phyloP scores from a whole-genome alignment of 2,888 invertebrate species.

The Parochlus steinenii region DNA sequence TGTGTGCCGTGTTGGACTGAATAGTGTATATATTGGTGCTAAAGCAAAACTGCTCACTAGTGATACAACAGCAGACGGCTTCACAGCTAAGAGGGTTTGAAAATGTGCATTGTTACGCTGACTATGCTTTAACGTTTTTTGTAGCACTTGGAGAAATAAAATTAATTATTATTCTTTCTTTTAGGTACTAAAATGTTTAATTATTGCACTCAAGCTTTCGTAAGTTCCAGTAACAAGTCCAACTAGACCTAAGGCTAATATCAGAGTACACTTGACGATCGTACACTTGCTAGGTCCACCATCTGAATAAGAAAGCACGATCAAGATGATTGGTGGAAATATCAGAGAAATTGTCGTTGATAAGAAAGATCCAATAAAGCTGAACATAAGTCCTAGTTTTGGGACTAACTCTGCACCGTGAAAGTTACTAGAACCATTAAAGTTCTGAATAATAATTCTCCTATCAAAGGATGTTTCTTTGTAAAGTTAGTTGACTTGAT shows the following conservation, averaged over 20 bases:
- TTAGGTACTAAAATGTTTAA: too few species aligned
- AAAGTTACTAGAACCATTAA: conserved; percentile 63
- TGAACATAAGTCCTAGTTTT: conserved; percentile 71
- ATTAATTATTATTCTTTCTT: too few species aligned
- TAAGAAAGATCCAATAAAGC: conserved; percentile 79
- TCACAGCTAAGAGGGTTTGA: too few species aligned
- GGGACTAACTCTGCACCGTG: conserved; percentile 71
- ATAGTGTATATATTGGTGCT: too few species aligned
- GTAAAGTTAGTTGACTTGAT: conserved; percentile 36
- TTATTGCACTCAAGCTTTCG: conserved; percentile 48
- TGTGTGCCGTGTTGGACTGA: too few species aligned
- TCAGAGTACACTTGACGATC: conserved; percentile 40
- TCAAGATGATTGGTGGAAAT: conserved; percentile 72
- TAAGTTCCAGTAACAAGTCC: conserved; percentile 62
- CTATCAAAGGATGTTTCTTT: conserved; percentile 36
- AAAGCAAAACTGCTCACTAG: too few species aligned
- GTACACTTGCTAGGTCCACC: conserved; percentile 31
- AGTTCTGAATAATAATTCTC: conserved; percentile 55
- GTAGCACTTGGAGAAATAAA: too few species aligned
- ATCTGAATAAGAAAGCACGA: conserved; percentile 26
- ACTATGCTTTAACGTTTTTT: too few species aligned
- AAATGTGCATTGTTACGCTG: too few species aligned
- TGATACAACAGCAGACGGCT: too few species aligned
- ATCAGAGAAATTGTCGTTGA: conserved; percentile 74
- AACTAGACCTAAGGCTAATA: conserved; percentile 48